Evolutionary conservation across 2,888 invertebrate species (phyloP), one percentile per base, ranked within the genome.

Genomic region (Periphyllus acericola): DNA sequence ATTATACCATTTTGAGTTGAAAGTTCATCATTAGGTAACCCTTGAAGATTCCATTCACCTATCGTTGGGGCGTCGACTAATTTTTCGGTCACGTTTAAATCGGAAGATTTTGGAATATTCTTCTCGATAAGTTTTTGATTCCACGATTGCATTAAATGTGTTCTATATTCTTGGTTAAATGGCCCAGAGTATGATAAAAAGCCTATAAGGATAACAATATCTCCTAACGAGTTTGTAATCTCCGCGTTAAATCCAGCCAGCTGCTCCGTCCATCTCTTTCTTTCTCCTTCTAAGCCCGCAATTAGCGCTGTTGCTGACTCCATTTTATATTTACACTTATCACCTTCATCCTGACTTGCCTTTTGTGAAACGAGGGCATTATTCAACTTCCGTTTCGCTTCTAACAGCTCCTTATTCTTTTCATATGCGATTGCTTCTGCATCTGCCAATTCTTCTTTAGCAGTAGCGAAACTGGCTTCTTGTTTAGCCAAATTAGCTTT

Each of bases 1-100:
- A 99, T 98, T 1, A 99, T 93, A 55, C 98, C 99, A 92, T 99
- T 99, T 92, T 99, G 98, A 46, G 98, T 97, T 0, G 98, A 98
- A 19, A 99, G 92, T 90, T 98, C 99, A 91, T 99, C 99, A 91
- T 98, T 98, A 4, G 99, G 99, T 40, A 99, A 92, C 32, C 99
- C 98, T 93, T 99, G 98, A 55, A 98, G 92, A 0, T 97, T 98
- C 98, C 99, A 99, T 91, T 97, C 97, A 0, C 90, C 92, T 91
- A 96, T 95, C 8, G 96, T 97, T 0, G 98, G 95, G 90, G 94
- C 96, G 91, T 98, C 98, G 0, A 98, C 96, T 86, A 99, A 93
- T 97, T 98, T 98, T 90, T 94, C 95, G 1, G 96, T 96, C 72
- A 98, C 96, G 91, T 98, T 97, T 79, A 98, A 92, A 90, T 96